These are phyloP conservation scores for Eidolon helvum DNA, from an alignment of 2,113 vertebrate species.

Conservation along the genomic window DNA sequence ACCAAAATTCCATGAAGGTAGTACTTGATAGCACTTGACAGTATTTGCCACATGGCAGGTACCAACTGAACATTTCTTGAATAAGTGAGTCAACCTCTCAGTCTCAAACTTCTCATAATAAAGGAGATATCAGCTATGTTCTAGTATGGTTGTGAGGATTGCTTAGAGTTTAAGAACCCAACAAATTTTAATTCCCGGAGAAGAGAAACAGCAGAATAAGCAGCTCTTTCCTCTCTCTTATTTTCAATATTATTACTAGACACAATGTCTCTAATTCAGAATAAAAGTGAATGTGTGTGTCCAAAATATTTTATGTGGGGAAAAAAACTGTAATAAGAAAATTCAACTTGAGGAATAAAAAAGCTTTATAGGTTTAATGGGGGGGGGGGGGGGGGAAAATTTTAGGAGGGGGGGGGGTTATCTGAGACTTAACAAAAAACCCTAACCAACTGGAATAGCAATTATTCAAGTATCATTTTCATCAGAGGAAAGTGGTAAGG, in stretches of 20 bases:
- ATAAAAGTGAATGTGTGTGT: neutral
- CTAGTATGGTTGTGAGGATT: neutral
- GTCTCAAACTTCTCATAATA: neutral
- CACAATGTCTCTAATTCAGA: neutral
- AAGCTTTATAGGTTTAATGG: neutral
- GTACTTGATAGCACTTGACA: neutral
- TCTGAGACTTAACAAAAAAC: neutral
- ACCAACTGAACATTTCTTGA: neutral
- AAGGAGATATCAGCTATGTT: neutral
- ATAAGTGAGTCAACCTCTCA: neutral
- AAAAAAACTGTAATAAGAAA: neutral
- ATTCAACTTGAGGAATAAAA: neutral
- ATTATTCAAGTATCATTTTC: neutral
- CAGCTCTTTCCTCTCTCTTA: neutral
- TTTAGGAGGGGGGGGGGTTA: neutral
- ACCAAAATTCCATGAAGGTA: neutral
- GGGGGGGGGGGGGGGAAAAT: neutral
- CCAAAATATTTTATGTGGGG: neutral
- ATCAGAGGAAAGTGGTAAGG: neutral
- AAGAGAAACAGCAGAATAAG: neutral
- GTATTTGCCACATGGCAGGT: neutral
- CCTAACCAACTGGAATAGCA: neutral
- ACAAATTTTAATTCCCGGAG: neutral
- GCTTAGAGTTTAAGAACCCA: neutral
- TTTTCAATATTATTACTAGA: neutral